These are phyloP conservation scores for Scaptomyza flava DNA, from an alignment of 2,888 invertebrate species.

Conservation along the genomic window DNA sequence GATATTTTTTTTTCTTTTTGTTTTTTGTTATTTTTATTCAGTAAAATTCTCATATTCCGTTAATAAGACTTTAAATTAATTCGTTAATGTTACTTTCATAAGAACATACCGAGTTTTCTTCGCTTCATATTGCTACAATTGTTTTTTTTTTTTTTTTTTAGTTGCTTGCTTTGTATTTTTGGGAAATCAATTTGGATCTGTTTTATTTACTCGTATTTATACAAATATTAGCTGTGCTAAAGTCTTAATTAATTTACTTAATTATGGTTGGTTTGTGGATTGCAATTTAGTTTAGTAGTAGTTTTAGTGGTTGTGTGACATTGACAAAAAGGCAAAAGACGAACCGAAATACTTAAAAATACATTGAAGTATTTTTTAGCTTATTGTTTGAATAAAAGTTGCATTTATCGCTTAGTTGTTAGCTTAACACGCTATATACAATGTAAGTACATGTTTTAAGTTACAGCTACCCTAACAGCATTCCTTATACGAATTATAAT, in stretches of 20 bases:
- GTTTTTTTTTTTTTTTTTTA: conserved; percentile 24
- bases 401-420: conserved; percentile 34
- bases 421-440: conserved; percentile 74
- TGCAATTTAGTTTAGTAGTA: conserved; percentile 22
- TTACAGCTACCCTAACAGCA: conserved; percentile 76
- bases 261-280: conserved; percentile 34
- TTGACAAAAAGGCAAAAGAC: conserved; percentile 36
- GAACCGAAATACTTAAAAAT: conserved; percentile 20
- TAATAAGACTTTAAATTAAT: conserved; percentile 79
- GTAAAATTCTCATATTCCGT: conserved; percentile 78
- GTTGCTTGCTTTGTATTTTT: conserved; percentile 13
- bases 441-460: conserved; percentile 64
- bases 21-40: conserved; percentile 59
- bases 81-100: conserved; percentile 80
- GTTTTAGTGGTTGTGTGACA: conserved; percentile 20
- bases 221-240: conserved; percentile 84
- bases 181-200: conserved; percentile 61
- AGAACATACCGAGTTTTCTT: conserved; percentile 78
- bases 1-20: conserved; percentile 20
- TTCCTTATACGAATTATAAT: conserved; percentile 70
- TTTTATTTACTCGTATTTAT: conserved; percentile 60
- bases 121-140: conserved; percentile 75
- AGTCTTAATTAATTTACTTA: conserved; percentile 62
- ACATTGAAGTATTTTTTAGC: conserved; percentile 17
- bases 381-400: conserved; percentile 9